Base-by-base conservation (phyloP, 1,140 invertebrate genomes). In the Nymphalis io region DNA sequence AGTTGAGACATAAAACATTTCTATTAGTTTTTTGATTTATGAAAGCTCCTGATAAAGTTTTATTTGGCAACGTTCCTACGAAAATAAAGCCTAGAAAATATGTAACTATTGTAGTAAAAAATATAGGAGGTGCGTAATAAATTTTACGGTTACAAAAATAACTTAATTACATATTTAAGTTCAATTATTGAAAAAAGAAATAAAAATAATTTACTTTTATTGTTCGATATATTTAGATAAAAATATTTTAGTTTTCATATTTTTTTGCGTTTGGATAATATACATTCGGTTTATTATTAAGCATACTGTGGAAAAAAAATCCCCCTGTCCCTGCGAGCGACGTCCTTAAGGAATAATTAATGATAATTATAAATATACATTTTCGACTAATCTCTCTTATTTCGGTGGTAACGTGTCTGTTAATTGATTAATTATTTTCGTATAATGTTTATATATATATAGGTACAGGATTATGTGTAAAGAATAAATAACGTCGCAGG, bases 1-100 rank as follows among this genome's bases (percentile, higher is more conserved):
- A 39, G 33, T 38, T 6, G 13, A 58, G 33, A 51, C 11, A 62
- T 42, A 38, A 62, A 62, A 62, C 23, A 63, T 70, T 44, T 48
- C 42, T 51, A 60, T 67, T 48, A 51, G 40, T 6, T 71, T 71
- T 66, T 57, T 67, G 60, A 67, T 72, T n/a, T 62, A 66, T 55
- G 58, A 33, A 39, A 55, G 58, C 62, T 60, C 23, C 40, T 48
- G 33, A 51, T 55, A 55, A 72, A 67, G 57, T 60, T 60, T 53
- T 53, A 18, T 60, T 57, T 70, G 55, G 53, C 48, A 51, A 21
- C 27, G 16, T 59, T 53, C 64, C 64, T 40, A 40, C 33, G 18
- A 44, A 67, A 48, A 33, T 57, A 57, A 57, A 55, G 62, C 40
- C n/a, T 13, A 16, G 20, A 18, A 60, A 40, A 6, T 20, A 60